Conservation (phyloP, 2,888 invertebrate genomes). For the Nasonovia ribisnigri region DNA sequence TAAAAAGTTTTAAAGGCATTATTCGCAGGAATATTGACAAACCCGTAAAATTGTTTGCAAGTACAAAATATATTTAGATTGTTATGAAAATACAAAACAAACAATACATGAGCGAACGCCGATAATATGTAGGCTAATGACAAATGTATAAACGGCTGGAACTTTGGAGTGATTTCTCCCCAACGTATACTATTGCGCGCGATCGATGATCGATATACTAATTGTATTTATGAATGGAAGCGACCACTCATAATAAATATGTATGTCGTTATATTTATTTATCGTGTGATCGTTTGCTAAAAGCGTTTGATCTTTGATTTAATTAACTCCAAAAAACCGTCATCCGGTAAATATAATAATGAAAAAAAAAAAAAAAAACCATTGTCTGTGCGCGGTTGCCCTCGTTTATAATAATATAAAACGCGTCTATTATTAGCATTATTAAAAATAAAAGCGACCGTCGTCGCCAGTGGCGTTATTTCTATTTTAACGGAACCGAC, state of each 20-base stretch:
- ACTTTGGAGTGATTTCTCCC: not conserved
- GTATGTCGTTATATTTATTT: not conserved
- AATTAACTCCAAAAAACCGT: not conserved
- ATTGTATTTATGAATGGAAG: not conserved
- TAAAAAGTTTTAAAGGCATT: not conserved
- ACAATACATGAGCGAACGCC: no score
- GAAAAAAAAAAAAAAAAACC: not conserved
- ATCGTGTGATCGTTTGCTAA: not conserved
- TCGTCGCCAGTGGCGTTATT: constrained; percentile 5
- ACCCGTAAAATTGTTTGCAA: not conserved
- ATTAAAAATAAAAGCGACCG: constrained; percentile 26
- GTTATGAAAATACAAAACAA: not conserved
- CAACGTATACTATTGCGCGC: not conserved
- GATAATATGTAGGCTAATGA: not conserved
- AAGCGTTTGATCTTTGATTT: not conserved
- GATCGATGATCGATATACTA: not conserved
- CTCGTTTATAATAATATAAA: not conserved
- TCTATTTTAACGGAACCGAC: constrained; percentile 8
- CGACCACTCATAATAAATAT: not conserved
- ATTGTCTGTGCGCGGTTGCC: not conserved
- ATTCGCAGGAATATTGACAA: not conserved
- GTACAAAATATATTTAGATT: not conserved
- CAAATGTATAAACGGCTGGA: not conserved
- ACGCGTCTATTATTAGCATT: constrained; percentile 21
- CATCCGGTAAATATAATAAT: not conserved